Percentiles rank a stretch among this genome's conserved stretches.
These are phyloP conservation scores for Zoroaster sp. DNA, from an alignment of 53 echinoderm and acorn worm genomes.

Conservation along the genomic window DNA sequence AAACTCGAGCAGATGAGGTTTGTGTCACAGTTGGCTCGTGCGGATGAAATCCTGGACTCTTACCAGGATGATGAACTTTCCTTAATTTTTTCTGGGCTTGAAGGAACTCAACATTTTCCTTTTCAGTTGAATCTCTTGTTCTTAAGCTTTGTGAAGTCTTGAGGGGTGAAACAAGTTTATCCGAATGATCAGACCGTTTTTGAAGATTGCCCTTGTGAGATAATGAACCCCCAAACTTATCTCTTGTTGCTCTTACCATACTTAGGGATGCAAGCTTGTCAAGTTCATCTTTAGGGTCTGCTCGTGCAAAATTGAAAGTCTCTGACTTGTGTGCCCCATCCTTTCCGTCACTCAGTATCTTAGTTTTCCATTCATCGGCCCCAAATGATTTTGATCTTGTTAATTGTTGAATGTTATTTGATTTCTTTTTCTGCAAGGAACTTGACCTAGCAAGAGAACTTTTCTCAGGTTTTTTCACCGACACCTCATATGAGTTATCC, in stretches of 20 bases:
- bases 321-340: background rate
- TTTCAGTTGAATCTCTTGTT: background rate
- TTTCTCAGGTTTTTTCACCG: background rate
- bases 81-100: conserved; percentile 26
- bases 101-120: conserved; percentile 6
- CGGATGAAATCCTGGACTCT: background rate
- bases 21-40: background rate
- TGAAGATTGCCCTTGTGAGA: background rate
- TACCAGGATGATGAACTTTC: background rate
- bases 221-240: conserved; percentile 45
- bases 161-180: background rate
- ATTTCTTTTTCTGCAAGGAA: conserved; percentile 18
- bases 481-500: background rate
- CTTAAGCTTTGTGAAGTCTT: background rate
- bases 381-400: conserved; percentile 51
- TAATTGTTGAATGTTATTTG: background rate
- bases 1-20: background rate
- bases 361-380: conserved; percentile 15
- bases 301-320: background rate
- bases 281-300: conserved; percentile 50
- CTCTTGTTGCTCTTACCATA: conserved; percentile 48
- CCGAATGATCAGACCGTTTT: background rate
- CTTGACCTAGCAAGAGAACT: conserved; percentile 9
- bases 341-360: background rate
- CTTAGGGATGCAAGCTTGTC: conserved; percentile 58